Evolutionary conservation across 2,113 vertebrate species (phyloP).

Genomic region (Trogon melanurus): DNA sequence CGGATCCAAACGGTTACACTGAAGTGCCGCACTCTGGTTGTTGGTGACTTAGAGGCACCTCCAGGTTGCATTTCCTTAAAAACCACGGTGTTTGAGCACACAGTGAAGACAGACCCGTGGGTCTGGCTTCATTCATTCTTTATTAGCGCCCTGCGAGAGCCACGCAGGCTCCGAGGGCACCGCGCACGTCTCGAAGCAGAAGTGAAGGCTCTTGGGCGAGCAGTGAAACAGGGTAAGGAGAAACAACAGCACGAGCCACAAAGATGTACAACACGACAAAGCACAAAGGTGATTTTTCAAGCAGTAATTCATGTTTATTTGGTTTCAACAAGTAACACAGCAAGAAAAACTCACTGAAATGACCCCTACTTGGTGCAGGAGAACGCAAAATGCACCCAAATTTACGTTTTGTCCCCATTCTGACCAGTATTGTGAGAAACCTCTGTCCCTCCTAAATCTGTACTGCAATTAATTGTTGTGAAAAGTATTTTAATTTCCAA

Average conservation of each 20-base stretch:
- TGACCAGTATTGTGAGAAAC: background rate
- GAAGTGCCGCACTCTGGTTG: background rate
- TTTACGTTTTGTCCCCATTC: background rate
- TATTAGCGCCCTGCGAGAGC: background rate
- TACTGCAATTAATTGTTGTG: background rate
- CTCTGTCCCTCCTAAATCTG: background rate
- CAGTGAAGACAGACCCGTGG: background rate
- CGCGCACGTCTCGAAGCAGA: background rate
- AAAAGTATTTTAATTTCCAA: background rate
- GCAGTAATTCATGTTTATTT: constrained; percentile 16
- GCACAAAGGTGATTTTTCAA: background rate
- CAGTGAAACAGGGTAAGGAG: background rate
- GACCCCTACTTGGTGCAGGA: background rate
- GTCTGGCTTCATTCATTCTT: background rate
- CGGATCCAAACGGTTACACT: background rate
- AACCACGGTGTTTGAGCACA: background rate
- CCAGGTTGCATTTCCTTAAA: background rate
- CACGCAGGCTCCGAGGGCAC: background rate
- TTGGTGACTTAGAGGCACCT: accelerated
- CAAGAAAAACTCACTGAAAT: background rate
- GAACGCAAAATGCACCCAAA: background rate
- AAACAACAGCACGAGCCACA: background rate
- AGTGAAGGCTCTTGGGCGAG: background rate
- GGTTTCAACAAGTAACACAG: background rate
- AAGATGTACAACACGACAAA: background rate